Evolutionary conservation across 2,797 vertebrate genomes (phyloP), one percentile per base, ranked within the genome.

Genomic region (Orestias chungarensis): DNA sequence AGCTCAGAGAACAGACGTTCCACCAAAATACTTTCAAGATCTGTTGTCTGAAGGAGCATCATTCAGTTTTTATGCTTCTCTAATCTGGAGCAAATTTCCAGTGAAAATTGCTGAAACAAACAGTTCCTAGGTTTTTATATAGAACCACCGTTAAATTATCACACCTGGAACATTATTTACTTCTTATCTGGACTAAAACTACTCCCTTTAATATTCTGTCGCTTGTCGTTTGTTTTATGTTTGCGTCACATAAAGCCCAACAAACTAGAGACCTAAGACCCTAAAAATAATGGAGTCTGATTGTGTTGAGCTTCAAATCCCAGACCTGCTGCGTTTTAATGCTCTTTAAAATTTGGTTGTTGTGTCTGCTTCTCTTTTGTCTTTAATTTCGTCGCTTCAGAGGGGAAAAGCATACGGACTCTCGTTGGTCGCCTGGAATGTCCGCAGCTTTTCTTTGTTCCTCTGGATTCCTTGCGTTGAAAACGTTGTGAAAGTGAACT

Each of bases 401-500:
- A 68, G n/a, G 20, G n/a, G 29, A 31, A 65, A 65, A 18, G 7
- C 17, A 40, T 54, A 50, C 33, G 15, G n/a, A 25, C 5, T 10
- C 25, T 64, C 3, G 64, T 75, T 72, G 46, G 49, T 55, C 6
- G n/a, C 68, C 52, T 74, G 84, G 71, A 82, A 82, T 79, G 75
- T 73, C 62, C 23, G 52, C 66, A 57, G 70, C 8, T 23, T 66
- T 49, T 42, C 59, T 64, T 64, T 68, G 27, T 75, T 70, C 49
- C 67, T 64, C 33, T 61, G 68, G 49, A 49, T 81, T 82, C 76
- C 79, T 62, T 10, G 8, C 71, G 3, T 15, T 64, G 17, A 52
- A n/a, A 59, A 70, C 50, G 23, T 55, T 80, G 86, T 84, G 86
- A 89, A 91, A 91, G 86, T 88, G 31, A 27, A 25, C 66, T 42